Base-by-base conservation (phyloP, 2,797 vertebrate genomes). In the Microctenopoma steveboyesi region DNA sequence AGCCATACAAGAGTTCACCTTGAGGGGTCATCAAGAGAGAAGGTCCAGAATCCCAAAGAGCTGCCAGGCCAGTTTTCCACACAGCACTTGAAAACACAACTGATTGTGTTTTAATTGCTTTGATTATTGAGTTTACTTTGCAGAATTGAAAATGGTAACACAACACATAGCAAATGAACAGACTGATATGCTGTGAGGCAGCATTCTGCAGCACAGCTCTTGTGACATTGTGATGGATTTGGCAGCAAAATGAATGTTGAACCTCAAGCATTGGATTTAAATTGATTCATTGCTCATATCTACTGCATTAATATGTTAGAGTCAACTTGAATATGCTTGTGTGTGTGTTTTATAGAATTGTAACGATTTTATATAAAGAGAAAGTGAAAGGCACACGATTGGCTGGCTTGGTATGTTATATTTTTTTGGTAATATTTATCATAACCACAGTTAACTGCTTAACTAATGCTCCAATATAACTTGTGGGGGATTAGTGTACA, bases 51-150 rank as follows among this genome's bases (percentile, higher is more conserved):
- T 92, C 91, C 87, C 88, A 92, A 91, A 92, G 88, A 91, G 88
- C 75, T 73, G 53, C 69, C 72, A 50, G 75, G 54, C 83, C 72
- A 82, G 78, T 86, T 86, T 90, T 82, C 65, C 81, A 82, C 82
- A 83, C 53, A 85, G 75, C 65, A 78, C 81, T 89, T 86, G 82
- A 69, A 92, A 93, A 90, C 86, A 88, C 86, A 86, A 84, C 84
- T 86, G 88, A 93, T 92, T 91, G 88, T 86, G 86, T 89, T 93
- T 93, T 92, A 93, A 92, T 92, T 91, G 86, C 88, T 89, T 91
- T 91, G 87, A 93, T 90, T 90, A 91, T 92, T 83, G 75, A 85
- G 87, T 93, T 94, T 89, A 84, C 88, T 91, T 79, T 82, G 85
- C 83, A 86, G 84, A 91, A 92, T 91, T 89, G 90, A 79, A 88